Evolutionary conservation across 2,888 invertebrate genomes (phyloP).

Genomic region (Macropis europaea): DNA sequence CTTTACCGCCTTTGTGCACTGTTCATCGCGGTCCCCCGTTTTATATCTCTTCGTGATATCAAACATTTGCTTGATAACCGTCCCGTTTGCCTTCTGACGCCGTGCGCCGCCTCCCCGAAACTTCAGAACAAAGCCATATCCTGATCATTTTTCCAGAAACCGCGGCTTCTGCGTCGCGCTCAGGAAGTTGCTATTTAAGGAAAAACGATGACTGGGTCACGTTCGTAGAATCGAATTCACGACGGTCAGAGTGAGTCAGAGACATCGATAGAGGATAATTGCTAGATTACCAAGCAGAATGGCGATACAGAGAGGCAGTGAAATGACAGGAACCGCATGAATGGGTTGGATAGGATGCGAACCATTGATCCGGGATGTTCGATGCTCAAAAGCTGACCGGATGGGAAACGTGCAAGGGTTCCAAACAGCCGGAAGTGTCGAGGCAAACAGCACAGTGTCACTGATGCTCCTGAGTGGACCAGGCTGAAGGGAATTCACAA

Average conservation of each 20-base stretch:
- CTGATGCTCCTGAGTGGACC: conserved; percentile 12
- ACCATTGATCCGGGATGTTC: conserved; percentile 48
- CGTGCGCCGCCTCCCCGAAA: neutral
- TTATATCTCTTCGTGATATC: conserved; percentile 54
- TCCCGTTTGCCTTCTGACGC: conserved; percentile 35
- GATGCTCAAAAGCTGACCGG: conserved; percentile 60
- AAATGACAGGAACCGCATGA: conserved; percentile 7
- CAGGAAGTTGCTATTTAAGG: too few relatives aligned
- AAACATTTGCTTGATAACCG: conserved; percentile 38
- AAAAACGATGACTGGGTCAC: conserved; percentile 14
- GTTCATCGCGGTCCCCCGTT: conserved; percentile 32
- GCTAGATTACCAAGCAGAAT: conserved; percentile 12
- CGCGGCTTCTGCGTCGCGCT: neutral
- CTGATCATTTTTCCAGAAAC: neutral
- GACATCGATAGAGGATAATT: neutral
- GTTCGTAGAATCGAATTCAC: neutral
- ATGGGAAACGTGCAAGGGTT: conserved; percentile 54
- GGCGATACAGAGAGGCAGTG: neutral
- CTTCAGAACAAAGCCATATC: conserved; percentile 10
- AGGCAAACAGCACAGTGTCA: conserved; percentile 34
- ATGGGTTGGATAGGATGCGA: conserved; percentile 47
- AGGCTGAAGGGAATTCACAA: conserved; percentile 42
- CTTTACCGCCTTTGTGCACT: conserved; percentile 54
- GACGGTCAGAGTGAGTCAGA: conserved; percentile 21
- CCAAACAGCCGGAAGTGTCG: conserved; percentile 57